phyloP scores from a whole-genome alignment of 2,888 invertebrate species.

The Euproctis similis region DNA sequence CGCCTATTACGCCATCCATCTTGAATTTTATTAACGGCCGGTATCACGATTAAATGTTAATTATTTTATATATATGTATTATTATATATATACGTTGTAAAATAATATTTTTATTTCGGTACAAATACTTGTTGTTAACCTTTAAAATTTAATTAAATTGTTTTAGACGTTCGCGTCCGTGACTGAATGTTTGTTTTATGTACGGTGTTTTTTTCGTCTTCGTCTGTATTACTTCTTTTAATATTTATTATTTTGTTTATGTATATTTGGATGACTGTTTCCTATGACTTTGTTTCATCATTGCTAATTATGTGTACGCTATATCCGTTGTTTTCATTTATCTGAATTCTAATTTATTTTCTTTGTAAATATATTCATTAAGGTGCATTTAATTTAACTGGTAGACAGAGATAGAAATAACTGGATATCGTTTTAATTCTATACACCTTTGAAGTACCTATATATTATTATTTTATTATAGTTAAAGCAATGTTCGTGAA shows the following conservation, averaged over 20 bases:
- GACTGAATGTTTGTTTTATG: conserved; percentile 6
- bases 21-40: conserved; percentile 55
- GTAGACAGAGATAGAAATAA: too few species aligned
- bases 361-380: too few species aligned
- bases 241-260: too few species aligned
- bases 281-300: too few species aligned
- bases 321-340: not conserved
- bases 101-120: conserved; percentile 36
- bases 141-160: conserved; percentile 24
- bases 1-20: conserved; percentile 57
- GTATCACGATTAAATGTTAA: conserved; percentile 43
- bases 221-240: conserved; percentile 3
- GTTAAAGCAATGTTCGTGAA: conserved; percentile 28
- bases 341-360: too few species aligned
- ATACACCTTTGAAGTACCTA: not conserved
- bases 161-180: conserved; percentile 13
- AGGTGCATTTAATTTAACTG: too few species aligned
- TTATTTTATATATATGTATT: too few species aligned
- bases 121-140: conserved; percentile 27
- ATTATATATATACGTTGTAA: conserved; percentile 44
- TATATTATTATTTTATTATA: not conserved
- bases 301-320: conserved; percentile 6
- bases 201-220: conserved; percentile 12
- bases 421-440: too few species aligned
- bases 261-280: too few species aligned